Evolutionary conservation across 2,113 vertebrate genomes (phyloP).

Genomic region (Microtus oregoni): DNA sequence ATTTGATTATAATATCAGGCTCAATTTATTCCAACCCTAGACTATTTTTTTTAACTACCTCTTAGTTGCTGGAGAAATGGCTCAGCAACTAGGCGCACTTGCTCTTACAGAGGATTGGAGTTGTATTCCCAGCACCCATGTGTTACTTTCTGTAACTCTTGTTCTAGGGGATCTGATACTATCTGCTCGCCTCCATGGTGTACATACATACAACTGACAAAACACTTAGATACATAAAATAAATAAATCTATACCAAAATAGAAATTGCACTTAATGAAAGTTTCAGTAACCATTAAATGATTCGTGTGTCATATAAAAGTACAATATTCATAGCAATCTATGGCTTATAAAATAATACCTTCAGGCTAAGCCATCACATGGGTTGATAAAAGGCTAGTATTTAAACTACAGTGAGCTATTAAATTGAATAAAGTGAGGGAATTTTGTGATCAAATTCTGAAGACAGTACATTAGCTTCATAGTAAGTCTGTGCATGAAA

Average conservation of each 20-base stretch:
- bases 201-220: background rate
- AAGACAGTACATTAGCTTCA: background rate
- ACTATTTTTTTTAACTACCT: background rate
- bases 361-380: background rate
- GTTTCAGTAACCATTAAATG: fast-evolving
- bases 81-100: background rate
- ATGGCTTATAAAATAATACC: background rate
- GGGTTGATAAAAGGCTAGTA: background rate
- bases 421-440: background rate
- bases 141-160: background rate
- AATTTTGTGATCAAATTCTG: background rate
- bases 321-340: background rate
- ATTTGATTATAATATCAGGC: background rate
- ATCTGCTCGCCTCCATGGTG: background rate
- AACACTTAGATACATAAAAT: background rate
- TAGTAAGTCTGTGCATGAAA: background rate
- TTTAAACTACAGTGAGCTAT: too few relatives aligned
- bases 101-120: background rate
- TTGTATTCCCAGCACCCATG: background rate
- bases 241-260: background rate
- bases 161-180: background rate
- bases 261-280: background rate
- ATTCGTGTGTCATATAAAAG: background rate
- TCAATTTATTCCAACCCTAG: background rate
- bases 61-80: background rate